Conservation (phyloP, 2,113 vertebrate species). For the Upupa epops region DNA sequence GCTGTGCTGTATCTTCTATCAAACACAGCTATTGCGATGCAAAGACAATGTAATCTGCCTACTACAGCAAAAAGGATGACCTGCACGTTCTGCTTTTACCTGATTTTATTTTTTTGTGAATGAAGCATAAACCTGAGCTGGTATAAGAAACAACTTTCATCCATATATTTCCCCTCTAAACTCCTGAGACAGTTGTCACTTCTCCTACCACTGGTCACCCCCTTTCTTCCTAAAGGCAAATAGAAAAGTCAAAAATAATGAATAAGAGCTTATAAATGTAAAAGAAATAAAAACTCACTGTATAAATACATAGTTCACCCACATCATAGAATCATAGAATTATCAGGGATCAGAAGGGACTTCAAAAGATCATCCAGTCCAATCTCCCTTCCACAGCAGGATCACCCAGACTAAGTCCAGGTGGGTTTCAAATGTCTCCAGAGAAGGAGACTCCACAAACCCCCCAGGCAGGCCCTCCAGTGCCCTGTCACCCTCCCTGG, state of each 20-base stretch:
- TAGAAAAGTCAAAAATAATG: background rate
- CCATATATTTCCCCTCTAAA: background rate
- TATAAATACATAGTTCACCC: background rate
- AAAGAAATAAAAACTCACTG: background rate
- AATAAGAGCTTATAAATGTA: background rate
- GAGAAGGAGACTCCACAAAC: too few relatives aligned
- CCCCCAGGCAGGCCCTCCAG: too few relatives aligned
- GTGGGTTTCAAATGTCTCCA: too few relatives aligned
- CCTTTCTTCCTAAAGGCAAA: background rate
- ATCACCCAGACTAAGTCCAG: too few relatives aligned
- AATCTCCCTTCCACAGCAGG: too few relatives aligned
- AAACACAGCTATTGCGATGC: background rate
- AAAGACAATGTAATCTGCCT: background rate
- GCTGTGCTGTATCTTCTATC: background rate
- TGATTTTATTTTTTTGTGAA: background rate
- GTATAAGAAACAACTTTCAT: background rate
- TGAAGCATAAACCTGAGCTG: accelerated
- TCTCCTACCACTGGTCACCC: background rate
- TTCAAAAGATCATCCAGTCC: too few relatives aligned
- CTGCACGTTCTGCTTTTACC: background rate
- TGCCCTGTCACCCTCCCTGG: too few relatives aligned
- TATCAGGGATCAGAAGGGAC: too few relatives aligned
- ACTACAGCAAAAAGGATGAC: background rate
- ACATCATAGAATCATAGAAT: too few relatives aligned
- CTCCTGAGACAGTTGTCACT: background rate